These are phyloP conservation scores for Lagria hirta DNA, from an alignment of 2,888 invertebrate species.

Conservation along the genomic window DNA sequence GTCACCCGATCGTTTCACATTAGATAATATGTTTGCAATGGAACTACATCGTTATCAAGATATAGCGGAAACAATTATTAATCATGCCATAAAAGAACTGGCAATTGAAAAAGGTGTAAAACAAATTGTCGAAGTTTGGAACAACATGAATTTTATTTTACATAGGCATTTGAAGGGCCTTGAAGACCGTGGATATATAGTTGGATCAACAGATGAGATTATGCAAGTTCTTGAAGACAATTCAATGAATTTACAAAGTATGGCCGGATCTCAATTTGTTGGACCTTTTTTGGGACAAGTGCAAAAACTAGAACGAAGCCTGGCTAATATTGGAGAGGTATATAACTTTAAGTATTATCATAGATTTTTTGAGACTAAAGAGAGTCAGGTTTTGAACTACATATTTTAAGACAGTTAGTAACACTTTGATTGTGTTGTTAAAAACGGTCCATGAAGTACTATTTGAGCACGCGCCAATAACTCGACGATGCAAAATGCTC, in stretches of 20 bases:
- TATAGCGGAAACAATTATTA: slow-evolving; percentile 83
- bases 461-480: too few species aligned
- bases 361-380: too few species aligned
- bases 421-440: too few species aligned
- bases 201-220: slow-evolving; percentile 84
- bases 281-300: slow-evolving; percentile 84
- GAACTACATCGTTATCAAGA: slow-evolving; percentile 84
- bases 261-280: slow-evolving; percentile 87
- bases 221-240: slow-evolving; percentile 83
- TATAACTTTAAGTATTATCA: too few species aligned
- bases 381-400: too few species aligned
- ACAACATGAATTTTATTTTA: slow-evolving; percentile 64
- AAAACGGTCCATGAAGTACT: too few species aligned
- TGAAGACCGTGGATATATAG: slow-evolving; percentile 74
- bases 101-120: slow-evolving; percentile 87
- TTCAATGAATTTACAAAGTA: slow-evolving; percentile 86
- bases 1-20: slow-evolving; percentile 79
- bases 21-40: slow-evolving; percentile 93
- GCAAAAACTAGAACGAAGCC: slow-evolving; percentile 80
- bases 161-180: slow-evolving; percentile 68
- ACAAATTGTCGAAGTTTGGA: slow-evolving; percentile 79
- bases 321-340: slow-evolving; percentile 80
- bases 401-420: too few species aligned
- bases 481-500: too few species aligned
- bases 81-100: slow-evolving; percentile 85